Conservation (phyloP, 2,797 vertebrate species). For the Gymnodraco acuticeps region DNA sequence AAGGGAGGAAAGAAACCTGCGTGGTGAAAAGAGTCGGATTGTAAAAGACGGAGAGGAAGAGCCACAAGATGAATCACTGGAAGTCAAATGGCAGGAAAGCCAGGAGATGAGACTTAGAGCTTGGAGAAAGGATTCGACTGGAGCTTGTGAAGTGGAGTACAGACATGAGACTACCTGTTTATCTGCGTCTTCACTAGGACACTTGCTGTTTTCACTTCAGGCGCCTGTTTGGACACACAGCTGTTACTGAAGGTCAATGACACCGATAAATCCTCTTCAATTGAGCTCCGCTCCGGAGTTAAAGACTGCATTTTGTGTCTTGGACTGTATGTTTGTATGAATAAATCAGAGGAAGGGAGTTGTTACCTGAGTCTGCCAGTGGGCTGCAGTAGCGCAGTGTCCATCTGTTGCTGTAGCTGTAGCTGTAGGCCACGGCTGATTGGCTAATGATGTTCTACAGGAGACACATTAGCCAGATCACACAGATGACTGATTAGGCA, state of each 20-base stretch:
- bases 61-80: slow-evolving; percentile 58
- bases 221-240: slow-evolving; percentile 40
- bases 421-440: slow-evolving; percentile 73
- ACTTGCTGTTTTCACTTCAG: slow-evolving; percentile 50
- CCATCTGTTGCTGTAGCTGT: slow-evolving; percentile 75
- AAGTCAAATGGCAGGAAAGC: slow-evolving; percentile 67
- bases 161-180: slow-evolving; percentile 54
- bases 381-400: slow-evolving; percentile 58
- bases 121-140: slow-evolving; percentile 39
- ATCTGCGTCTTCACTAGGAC: slow-evolving; percentile 43
- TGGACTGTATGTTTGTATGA: slow-evolving; percentile 34
- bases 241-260: slow-evolving; percentile 46
- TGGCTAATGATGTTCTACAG: slow-evolving; percentile 80
- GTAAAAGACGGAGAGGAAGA: slow-evolving; percentile 43
- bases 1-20: slow-evolving; percentile 45
- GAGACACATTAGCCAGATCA: slow-evolving; percentile 76
- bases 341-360: slow-evolving; percentile 35
- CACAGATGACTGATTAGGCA: slow-evolving; percentile 73
- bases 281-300: slow-evolving; percentile 15
- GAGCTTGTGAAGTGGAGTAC: slow-evolving; percentile 50
- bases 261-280: slow-evolving; percentile 25
- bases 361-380: slow-evolving; percentile 63
- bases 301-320: slow-evolving; percentile 35
- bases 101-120: slow-evolving; percentile 61
- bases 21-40: slow-evolving; percentile 46